Base-by-base conservation (phyloP, 2,113 vertebrate species). In the Channa argus region DNA sequence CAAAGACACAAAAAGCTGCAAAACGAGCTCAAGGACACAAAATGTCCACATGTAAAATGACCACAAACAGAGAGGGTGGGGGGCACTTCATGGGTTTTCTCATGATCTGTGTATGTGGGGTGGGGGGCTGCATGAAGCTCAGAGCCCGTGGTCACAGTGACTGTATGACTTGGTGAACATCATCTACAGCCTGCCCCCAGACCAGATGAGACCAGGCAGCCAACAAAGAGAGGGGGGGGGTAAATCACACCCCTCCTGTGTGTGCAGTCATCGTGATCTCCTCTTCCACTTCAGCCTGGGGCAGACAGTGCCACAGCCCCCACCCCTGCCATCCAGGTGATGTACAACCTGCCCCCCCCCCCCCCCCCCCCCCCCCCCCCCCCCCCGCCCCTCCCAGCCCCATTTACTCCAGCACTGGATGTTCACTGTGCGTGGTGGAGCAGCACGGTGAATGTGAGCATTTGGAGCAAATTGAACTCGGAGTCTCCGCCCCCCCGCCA, bases 181-280 rank as follows among this genome's bases (percentile, higher is more conserved):
- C 80, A 81, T 79, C 84, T 79, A 47, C 66, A 45, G 83, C 80
- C 80, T 47, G 70, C 79, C 70, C 76, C 76, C 55, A 53, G 74
- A 82, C 84, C 89, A 92, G 89, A 90, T 88, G 89, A 89, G 87
- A 85, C 84, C 86, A 66, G 84, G 88, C 85, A 82, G 75, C 52
- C 24, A 33, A 63, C 74, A 72, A 69, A 33, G 12, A 72, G 53
- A 9, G 60, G 39, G 36, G 82, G 36, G 9, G 86, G 86, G 78
- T 37, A 79, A 8, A 86, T 91, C 83, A 72, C 89, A 90, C 90
- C 84, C 14, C 62, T 59, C 70, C 73, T 61, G 49, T 63, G 80
- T 75, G 73, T 74, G 59, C 61, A 75, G 68, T 89, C 71, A 84
- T 76, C 77, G 63, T 90, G 83, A 90, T 89, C 68, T 74, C 70